Conservation (phyloP, 1,140 invertebrate genomes). For the Drosophila saltans region DNA sequence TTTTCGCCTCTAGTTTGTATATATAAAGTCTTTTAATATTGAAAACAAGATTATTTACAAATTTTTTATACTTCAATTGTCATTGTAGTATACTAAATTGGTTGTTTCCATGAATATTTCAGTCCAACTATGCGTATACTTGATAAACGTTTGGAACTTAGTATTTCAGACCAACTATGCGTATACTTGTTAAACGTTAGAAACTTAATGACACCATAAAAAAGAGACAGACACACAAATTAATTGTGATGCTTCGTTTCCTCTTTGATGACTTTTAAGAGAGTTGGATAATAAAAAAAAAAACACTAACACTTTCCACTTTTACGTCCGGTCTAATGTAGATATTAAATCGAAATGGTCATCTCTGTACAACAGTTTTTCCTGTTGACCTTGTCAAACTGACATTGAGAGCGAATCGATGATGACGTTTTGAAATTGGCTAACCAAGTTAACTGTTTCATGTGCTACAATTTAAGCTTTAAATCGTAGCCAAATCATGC, state of each 20-base stretch:
- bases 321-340: slow-evolving; percentile 4
- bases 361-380: slow-evolving; percentile 24
- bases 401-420: slow-evolving; percentile 36
- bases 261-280: neutral
- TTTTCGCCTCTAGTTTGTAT: too few species aligned
- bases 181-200: neutral
- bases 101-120: too few species aligned
- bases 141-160: neutral
- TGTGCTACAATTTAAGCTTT: slow-evolving; percentile 19
- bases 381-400: slow-evolving; percentile 40
- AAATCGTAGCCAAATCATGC: slow-evolving; percentile 42
- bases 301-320: neutral
- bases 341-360: neutral
- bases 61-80: too few species aligned
- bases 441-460: slow-evolving; percentile 14
- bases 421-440: slow-evolving; percentile 5
- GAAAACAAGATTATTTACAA: too few species aligned
- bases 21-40: too few species aligned
- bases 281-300: neutral
- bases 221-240: neutral
- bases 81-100: too few species aligned
- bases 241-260: neutral
- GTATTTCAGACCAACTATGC: neutral
- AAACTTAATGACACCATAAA: neutral
- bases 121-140: neutral